Percentiles rank a stretch among this genome's conserved stretches.
Conservation (phyloP, 2,888 invertebrate genomes). For the Autographa pulchrina region DNA sequence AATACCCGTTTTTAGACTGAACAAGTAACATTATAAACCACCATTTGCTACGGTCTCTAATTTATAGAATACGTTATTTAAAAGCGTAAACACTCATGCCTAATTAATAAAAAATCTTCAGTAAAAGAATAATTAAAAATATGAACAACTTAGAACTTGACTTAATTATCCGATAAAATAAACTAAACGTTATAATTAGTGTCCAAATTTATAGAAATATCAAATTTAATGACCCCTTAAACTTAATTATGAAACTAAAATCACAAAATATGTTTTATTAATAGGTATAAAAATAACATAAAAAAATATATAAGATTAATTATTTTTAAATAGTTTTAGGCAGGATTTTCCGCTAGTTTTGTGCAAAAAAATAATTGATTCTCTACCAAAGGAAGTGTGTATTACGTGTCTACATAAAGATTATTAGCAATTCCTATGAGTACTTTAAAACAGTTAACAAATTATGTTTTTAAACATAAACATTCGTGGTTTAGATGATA, state of each 20-base stretch:
- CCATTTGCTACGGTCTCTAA: slow-evolving; percentile 43
- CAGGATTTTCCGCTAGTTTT: slow-evolving; percentile 7
- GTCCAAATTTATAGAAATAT: slow-evolving; percentile 4
- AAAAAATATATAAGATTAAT: not conserved
- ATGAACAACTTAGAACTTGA: not conserved
- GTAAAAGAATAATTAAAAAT: slow-evolving; percentile 3
- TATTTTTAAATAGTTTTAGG: not conserved
- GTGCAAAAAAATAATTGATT: slow-evolving; percentile 25
- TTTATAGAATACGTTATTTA: slow-evolving; percentile 32
- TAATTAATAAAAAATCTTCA: not conserved
- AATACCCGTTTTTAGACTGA: not conserved
- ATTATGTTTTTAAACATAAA: not conserved
- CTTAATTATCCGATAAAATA: not conserved
- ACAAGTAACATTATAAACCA: slow-evolving; percentile 25
- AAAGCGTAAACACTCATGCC: not conserved
- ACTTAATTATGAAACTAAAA: not conserved
- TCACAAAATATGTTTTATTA: not conserved
- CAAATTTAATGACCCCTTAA: not conserved
- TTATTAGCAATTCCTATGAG: slow-evolving; percentile 17
- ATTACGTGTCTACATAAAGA: slow-evolving; percentile 36
- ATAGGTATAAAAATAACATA: not conserved
- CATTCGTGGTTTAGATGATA: not conserved
- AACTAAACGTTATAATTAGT: not conserved
- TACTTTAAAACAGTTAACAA: not conserved
- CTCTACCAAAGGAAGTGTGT: not conserved